Percentiles rank a stretch among this genome's conserved stretches.
phyloP scores from a whole-genome alignment of 2,797 vertebrate species.

The Melanotaenia trifasciata region DNA sequence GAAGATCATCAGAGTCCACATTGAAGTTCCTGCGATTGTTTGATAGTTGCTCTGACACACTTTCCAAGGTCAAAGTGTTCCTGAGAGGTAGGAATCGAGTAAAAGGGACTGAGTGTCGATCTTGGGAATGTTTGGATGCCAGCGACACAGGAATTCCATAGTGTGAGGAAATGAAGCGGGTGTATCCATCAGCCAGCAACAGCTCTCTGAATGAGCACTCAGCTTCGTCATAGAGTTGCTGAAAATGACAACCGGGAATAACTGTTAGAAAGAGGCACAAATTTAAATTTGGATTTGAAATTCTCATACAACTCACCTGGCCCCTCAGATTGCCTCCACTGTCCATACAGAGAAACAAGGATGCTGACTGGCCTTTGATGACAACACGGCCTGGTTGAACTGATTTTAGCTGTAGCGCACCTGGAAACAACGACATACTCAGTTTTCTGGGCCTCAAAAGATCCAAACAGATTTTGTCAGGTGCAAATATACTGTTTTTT shows the following conservation, averaged over 20 bases:
- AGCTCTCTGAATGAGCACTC: conserved; percentile 83
- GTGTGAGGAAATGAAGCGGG: conserved; percentile 76
- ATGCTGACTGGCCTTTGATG: conserved; percentile 73
- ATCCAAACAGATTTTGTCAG: background rate
- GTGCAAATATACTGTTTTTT: background rate
- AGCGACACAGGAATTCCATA: conserved; percentile 75
- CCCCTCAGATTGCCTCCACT: conserved; percentile 70
- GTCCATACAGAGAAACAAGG: conserved; percentile 81
- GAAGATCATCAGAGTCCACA: conserved; percentile 76
- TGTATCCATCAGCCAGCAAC: conserved; percentile 81
- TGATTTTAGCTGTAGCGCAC: conserved; percentile 80
- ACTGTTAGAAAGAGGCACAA: background rate
- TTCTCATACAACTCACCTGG: conserved; percentile 64
- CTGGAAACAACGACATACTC: conserved; percentile 56
- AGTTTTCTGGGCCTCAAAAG: background rate
- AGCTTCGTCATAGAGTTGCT: conserved; percentile 63
- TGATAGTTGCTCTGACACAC: conserved; percentile 23
- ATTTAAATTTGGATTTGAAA: background rate
- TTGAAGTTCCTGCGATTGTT: conserved; percentile 47
- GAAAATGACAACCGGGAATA: conserved; percentile 19
- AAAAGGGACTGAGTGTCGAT: conserved; percentile 61
- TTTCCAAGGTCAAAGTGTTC: conserved; percentile 37
- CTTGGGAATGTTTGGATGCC: conserved; percentile 55
- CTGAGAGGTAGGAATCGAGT: conserved; percentile 78
- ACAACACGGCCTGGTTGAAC: conserved; percentile 69